Evolutionary conservation across 2,113 vertebrate species (phyloP), one percentile per base, ranked within the genome.

Genomic region (Opisthocomus hoazin): DNA sequence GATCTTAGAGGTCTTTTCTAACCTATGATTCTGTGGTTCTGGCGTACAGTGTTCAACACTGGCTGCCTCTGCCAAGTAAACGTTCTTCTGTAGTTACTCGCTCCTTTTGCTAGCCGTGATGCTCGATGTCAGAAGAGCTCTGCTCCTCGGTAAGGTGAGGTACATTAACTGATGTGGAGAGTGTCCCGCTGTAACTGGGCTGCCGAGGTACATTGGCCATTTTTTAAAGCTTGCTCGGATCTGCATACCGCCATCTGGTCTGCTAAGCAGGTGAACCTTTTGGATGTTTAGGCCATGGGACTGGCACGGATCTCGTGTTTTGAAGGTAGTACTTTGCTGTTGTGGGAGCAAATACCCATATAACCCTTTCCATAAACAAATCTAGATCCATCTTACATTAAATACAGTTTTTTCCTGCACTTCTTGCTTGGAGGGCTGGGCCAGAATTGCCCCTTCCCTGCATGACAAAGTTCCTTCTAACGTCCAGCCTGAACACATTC

Each of bases 401-500:
- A 89, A 71, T 34, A 18, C 2, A 3, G 10, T 60, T 1, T 64
- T 95, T 91, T 74, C 30, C 48, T 60, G 12, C 22, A 11, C 54
- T 51, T 78, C 43, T 48, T 41, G 22, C 18, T 78, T 78, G n/a
- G n/a, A 78, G 23, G 41, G 18, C 58, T 64, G 34, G 32, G 51
- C 27, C 43, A 79, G 32, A 75, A 8, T 21, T 71, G 14, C 21
- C 36, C 30, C 23, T 10, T 34, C 14, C 39, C 1, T 71, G 2
- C 16, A 15, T 78, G 37, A 57, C 54, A 73, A 85, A 58, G 32
- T 34, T 51, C 51, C 57, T 88, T 81, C 53, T 68, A 54, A 53
- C 0, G 0, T 26, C 54, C 43, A 73, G 27, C 21, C n/a, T 23
- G 0, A 79, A 71, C 4, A 4, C 5, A 8, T 26, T 75, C 37